A percentile compares a stretch with the other conserved stretches of the same genome.
phyloP scores from a whole-genome alignment of 1,140 invertebrate genomes.

The Ericerus pela region DNA sequence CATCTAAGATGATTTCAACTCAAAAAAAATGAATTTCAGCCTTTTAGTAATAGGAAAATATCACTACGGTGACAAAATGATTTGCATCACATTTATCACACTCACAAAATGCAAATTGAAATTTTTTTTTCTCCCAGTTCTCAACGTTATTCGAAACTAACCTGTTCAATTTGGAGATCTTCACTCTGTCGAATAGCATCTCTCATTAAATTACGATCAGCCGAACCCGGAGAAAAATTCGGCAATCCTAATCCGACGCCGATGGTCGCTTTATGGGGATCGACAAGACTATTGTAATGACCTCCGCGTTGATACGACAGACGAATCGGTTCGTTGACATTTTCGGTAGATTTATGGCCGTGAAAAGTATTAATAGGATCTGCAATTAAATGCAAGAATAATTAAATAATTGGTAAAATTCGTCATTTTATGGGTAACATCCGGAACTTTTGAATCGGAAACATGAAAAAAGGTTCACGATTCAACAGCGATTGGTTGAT shows the following conservation, averaged over 20 bases:
- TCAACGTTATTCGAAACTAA: conserved; percentile 21
- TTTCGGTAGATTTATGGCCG: conserved; percentile 42
- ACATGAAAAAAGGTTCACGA: too few species aligned
- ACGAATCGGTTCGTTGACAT: conserved; percentile 67
- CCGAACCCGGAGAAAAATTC: conserved; percentile 54
- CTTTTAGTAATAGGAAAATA: too few species aligned
- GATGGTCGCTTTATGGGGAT: conserved; percentile 72
- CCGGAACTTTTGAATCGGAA: too few species aligned
- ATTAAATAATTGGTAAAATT: not conserved
- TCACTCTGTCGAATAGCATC: conserved; percentile 72
- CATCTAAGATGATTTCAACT: too few species aligned
- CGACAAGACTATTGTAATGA: conserved; percentile 83
- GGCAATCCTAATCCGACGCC: conserved; percentile 78
- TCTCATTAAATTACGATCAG: conserved; percentile 56
- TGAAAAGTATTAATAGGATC: conserved; percentile 88
- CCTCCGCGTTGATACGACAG: conserved; percentile 78
- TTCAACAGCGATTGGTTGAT: too few species aligned
- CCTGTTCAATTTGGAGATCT: conserved; percentile 71
- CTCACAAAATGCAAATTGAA: too few species aligned
- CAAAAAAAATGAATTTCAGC: too few species aligned
- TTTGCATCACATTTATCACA: too few species aligned
- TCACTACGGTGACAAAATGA: too few species aligned
- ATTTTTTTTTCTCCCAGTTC: too few species aligned
- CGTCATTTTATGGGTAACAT: conserved; percentile 9
- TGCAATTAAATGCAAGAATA: conserved; percentile 29